Base-by-base conservation (phyloP, 2,797 vertebrate genomes). In the Natrix natrix region DNA sequence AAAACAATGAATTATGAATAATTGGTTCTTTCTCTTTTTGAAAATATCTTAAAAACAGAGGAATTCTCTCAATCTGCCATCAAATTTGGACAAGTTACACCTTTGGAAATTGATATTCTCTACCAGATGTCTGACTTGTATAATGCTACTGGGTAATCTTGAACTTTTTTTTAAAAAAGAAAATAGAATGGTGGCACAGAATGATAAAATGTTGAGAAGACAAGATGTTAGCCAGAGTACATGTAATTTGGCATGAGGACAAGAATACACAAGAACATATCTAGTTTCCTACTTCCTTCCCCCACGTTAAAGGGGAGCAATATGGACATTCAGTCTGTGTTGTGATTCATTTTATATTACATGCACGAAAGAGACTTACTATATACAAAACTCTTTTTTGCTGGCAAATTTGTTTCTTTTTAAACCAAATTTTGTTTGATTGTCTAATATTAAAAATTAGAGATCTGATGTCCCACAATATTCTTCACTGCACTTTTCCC, bases 31-130 rank as follows among this genome's bases (percentile, higher is more conserved):
- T 74, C 93, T 66, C 48, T 94, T 74, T 88, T 87, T 26, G 6
- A 37, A 74, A 55, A 74, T 91, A 92, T 91, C 95, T 95, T 96
- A 89, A 97, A 95, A 96, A 57, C 95, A 99, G 99, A 99, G 98
- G 99, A 99, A 97, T 99, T 99, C 98, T 98, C 99, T 93, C 98
- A 99, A 93, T 98, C 97, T 95, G 99, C 99, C 93, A 99, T 99
- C 97, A 98, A 98, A 97, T 99, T 99, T 96, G 99, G 99, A 96
- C 99, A 99, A 98, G 98, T 99, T 94, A 99, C 98, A 91, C 99
- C 99, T 0, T 96, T 99, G 98, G 99, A 99, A 97, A 98, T 99
- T 90, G 98, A 99, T 97, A 99, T 99, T 96, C 97, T 99, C 17
- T 99, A 98, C 97, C 99, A 99, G 93, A 98, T 99, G 10, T 97